Conservation (phyloP, 1,140 invertebrate genomes). For the Ephestia elutella region DNA sequence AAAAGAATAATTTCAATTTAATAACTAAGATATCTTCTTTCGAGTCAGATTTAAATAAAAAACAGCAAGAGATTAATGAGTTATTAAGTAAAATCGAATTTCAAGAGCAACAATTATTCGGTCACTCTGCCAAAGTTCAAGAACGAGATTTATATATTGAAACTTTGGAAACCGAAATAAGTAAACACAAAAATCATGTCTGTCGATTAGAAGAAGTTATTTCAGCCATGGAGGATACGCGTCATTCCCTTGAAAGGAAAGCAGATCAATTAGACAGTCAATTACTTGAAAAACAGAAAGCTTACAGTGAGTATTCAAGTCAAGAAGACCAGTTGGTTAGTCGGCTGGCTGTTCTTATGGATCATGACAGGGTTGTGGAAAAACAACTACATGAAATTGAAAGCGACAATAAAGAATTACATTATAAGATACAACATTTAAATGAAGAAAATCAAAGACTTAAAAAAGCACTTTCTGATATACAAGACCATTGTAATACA, state of each 20-base stretch:
- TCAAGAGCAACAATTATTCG: slow-evolving; percentile 50
- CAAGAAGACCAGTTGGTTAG: slow-evolving; percentile 75
- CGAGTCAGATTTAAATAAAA: slow-evolving; percentile 59
- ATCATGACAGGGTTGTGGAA: slow-evolving; percentile 75
- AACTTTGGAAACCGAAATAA: slow-evolving; percentile 80
- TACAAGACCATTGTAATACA: slow-evolving; percentile 44
- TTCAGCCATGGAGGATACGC: slow-evolving; percentile 73
- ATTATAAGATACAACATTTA: slow-evolving; percentile 64
- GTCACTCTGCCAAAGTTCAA: slow-evolving; percentile 79
- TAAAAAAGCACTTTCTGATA: slow-evolving; percentile 48
- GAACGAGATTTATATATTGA: slow-evolving; percentile 83
- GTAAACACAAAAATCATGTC: slow-evolving; percentile 76
- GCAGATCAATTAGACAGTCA: slow-evolving; percentile 74
- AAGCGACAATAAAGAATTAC: slow-evolving; percentile 76
- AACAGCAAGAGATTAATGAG: slow-evolving; percentile 51
- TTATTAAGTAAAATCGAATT: slow-evolving; percentile 49
- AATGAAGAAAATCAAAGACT: slow-evolving; percentile 62
- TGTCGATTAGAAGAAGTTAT: slow-evolving; percentile 77
- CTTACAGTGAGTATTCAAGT: slow-evolving; percentile 72
- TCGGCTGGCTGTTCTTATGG: slow-evolving; percentile 71
- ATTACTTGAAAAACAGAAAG: slow-evolving; percentile 72
- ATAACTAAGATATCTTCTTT: slow-evolving; percentile 62
- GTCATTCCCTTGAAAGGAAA: slow-evolving; percentile 73
- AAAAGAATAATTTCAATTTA: slow-evolving; percentile 57
- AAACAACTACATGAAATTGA: slow-evolving; percentile 73